These are phyloP conservation scores for Psophia crepitans DNA, from an alignment of 2,113 vertebrate genomes.

Conservation along the genomic window DNA sequence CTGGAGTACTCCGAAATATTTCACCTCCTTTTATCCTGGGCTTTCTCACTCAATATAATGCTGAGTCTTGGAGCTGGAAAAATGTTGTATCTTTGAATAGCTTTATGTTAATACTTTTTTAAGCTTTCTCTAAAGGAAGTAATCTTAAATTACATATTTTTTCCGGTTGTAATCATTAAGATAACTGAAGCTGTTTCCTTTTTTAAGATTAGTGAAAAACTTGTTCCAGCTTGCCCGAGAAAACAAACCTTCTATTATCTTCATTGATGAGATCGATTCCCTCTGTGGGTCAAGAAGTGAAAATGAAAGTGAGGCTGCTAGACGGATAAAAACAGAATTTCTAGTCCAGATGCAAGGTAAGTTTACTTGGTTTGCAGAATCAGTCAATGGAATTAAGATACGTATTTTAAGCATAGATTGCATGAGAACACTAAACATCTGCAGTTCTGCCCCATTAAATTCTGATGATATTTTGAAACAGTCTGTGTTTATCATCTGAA, in stretches of 20 bases:
- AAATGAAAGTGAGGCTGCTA: constrained; percentile 95
- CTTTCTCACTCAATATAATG: not conserved
- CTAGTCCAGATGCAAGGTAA: constrained; percentile 97
- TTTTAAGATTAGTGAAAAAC: constrained; percentile 91
- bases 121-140: not conserved
- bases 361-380: not conserved
- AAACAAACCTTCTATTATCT: constrained; percentile 96
- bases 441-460: not conserved
- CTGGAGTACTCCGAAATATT: not conserved
- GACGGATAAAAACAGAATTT: constrained; percentile 96
- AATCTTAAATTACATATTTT: not conserved
- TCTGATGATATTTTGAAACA: not conserved
- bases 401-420: not conserved
- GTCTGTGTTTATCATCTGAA: not conserved
- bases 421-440: not conserved
- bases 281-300: constrained; percentile 95
- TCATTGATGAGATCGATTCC: constrained; percentile 98
- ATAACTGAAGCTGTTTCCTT: constrained; percentile 19
- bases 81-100: not conserved
- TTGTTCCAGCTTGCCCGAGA: constrained; percentile 93
- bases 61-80: not conserved
- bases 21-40: not conserved
- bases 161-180: not conserved
- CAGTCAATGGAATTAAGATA: not conserved
- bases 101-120: not conserved